Evolutionary conservation across 1,140 invertebrate genomes (phyloP).

Genomic region (Aphelinus atriplicis): DNA sequence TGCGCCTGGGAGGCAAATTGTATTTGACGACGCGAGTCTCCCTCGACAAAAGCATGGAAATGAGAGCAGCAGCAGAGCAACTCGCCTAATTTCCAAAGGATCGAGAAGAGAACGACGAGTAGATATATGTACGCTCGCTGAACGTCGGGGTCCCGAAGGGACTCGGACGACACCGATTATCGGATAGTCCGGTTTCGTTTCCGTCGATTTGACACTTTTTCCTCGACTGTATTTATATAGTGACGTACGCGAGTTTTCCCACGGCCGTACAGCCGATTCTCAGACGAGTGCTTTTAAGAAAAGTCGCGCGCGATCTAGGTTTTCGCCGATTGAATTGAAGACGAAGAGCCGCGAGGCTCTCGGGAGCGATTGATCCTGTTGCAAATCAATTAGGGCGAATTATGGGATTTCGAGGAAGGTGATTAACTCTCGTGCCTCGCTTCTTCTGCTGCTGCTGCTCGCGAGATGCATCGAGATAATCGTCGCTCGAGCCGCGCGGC

Average conservation of each 20-base stretch:
- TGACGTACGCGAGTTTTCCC: neutral
- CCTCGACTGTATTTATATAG: neutral
- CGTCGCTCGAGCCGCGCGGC: too few relatives aligned
- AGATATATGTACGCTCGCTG: too few relatives aligned
- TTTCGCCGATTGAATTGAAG: too few relatives aligned
- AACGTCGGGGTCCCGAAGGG: too few relatives aligned
- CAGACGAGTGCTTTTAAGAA: constrained; percentile 10
- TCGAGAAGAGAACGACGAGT: constrained; percentile 2
- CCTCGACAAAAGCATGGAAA: constrained; percentile 39
- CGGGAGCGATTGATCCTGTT: too few relatives aligned
- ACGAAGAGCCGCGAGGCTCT: too few relatives aligned
- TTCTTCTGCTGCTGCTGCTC: too few relatives aligned
- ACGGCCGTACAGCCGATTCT: constrained; percentile 12
- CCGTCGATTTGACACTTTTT: constrained; percentile 10
- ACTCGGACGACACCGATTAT: constrained; percentile 18
- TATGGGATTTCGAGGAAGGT: too few relatives aligned
- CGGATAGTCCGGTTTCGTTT: constrained; percentile 29
- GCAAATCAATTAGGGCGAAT: too few relatives aligned
- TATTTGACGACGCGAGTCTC: constrained; percentile 32
- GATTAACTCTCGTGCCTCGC: too few relatives aligned
- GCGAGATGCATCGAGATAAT: too few relatives aligned
- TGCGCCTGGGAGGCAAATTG: constrained; percentile 23
- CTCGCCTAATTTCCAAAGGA: constrained; percentile 28
- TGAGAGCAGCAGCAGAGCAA: constrained; percentile 4
- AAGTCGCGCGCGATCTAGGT: neutral